These are phyloP conservation scores for Tolmerus cingulatus DNA, from an alignment of 2,888 invertebrate species.

Conservation along the genomic window DNA sequence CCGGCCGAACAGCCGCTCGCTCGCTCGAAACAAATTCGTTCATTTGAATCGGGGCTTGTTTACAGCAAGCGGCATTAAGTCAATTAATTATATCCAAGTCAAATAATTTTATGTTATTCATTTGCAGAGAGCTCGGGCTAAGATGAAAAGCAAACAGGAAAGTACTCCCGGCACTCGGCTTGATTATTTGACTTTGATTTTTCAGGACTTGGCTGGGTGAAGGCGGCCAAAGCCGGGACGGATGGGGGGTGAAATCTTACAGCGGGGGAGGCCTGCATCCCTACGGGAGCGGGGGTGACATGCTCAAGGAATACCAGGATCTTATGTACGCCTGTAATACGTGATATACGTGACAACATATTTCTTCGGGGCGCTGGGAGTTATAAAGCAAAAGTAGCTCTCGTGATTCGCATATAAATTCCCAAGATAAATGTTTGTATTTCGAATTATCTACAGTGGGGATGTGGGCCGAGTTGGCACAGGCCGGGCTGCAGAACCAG, in stretches of 20 bases:
- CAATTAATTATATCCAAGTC: slow-evolving; percentile 38
- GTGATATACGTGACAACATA: slow-evolving; percentile 39
- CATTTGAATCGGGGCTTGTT: slow-evolving; percentile 30
- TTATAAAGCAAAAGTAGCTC: slow-evolving; percentile 39
- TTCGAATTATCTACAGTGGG: slow-evolving; percentile 24
- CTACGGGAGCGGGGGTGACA: neutral
- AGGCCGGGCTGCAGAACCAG: slow-evolving; percentile 6
- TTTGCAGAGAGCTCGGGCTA: slow-evolving; percentile 14
- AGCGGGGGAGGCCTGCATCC: neutral
- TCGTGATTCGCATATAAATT: slow-evolving; percentile 48
- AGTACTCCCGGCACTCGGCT: slow-evolving; percentile 35
- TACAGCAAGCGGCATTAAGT: slow-evolving; percentile 21
- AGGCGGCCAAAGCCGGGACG: neutral
- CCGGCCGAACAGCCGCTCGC: neutral
- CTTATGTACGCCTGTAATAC: slow-evolving; percentile 33
- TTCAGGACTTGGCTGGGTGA: neutral
- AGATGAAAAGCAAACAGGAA: slow-evolving; percentile 48
- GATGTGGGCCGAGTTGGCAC: slow-evolving; percentile 26
- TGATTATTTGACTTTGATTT: slow-evolving; percentile 48
- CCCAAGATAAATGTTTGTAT: slow-evolving; percentile 45
- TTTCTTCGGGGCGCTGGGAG: neutral
- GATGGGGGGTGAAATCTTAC: neutral
- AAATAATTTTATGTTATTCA: slow-evolving; percentile 33
- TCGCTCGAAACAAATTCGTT: slow-evolving; percentile 15
- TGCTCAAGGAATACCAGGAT: neutral